Conservation (phyloP, 2,113 vertebrate genomes). For the Zeus faber region DNA sequence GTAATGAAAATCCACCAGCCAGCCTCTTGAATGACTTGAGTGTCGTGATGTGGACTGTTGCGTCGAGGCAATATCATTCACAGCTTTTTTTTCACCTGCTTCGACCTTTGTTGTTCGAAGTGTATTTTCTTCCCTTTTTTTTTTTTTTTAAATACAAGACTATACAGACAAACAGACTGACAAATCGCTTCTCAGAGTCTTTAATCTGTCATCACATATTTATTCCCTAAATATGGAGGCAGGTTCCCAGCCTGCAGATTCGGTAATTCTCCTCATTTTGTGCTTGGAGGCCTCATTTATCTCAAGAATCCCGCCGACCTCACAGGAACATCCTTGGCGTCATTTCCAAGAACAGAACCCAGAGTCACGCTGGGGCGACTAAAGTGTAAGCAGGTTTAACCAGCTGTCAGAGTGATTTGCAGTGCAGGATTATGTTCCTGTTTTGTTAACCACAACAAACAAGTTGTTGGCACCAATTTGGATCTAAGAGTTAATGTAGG, state of each 20-base stretch:
- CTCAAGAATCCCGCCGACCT: constrained; percentile 27
- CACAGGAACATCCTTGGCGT: constrained; percentile 32
- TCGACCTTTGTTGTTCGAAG: constrained; percentile 17
- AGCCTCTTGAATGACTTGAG: too few species aligned
- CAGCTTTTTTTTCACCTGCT: constrained; percentile 13
- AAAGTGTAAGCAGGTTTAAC: constrained; percentile 25
- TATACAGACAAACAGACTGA: too few species aligned
- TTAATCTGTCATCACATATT: constrained; percentile 35
- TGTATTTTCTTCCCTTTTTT: constrained; percentile 11
- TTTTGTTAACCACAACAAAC: constrained; percentile 23
- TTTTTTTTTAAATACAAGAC: too few species aligned
- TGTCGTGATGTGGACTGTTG: too few species aligned
- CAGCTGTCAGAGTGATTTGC: constrained; percentile 30
- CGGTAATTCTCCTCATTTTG: constrained; percentile 18
- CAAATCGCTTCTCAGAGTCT: constrained; percentile 26
- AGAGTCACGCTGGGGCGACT: constrained; percentile 15
- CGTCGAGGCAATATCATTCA: too few species aligned
- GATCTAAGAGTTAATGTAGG: too few species aligned
- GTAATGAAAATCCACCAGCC: too few species aligned
- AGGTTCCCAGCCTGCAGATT: constrained; percentile 12
- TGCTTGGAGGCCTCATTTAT: constrained; percentile 25
- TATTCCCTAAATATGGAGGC: constrained; percentile 33
- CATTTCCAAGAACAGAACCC: constrained; percentile 28
- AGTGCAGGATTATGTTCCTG: constrained; percentile 7
- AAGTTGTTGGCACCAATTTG: background rate